Evolutionary conservation across 2,888 invertebrate species (phyloP), one percentile per base, ranked within the genome.

Genomic region (Notodonta ziczac): DNA sequence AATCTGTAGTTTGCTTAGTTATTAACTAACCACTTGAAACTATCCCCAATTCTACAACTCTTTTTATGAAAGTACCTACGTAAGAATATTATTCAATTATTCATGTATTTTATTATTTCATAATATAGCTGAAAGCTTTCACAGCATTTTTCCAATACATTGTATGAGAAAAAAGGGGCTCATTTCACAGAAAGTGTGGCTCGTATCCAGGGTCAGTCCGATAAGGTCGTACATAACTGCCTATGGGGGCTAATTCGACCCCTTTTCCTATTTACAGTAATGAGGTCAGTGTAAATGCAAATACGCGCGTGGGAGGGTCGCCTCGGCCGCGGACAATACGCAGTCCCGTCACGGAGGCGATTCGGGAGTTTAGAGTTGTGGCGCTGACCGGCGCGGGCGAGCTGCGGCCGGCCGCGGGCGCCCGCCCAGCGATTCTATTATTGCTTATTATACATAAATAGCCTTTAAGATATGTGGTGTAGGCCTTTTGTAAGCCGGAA

Each of bases 271-370:
- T 65, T 69, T 60, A 56, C 59, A 60, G 67, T 70, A 63, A 63
- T 61, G 62, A 66, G 63, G 58, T 57, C 55, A 46, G 58, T 57
- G 60, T 57, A 59, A 59, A 78, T 75, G 76, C 72, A 70, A 73
- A 78, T 71, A 63, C 32, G 58, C 24, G 62, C 59, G 16, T 8
- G 58, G 55, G 61, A 56, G 63, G 16, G 46, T 14, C 46, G 42
- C 14, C 50, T 35, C 12, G 32, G 16, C 9, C 13, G 6, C 10
- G 46, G 14, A 46, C 42, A 50, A 50, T 54, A 54, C 54, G 54
- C 54, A 54, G 13, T 54, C 54, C 3, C 54, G 54, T 35, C 54
- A 54, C 54, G 54, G 54, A 54, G 39, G 54, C 54, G 0, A 39
- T 39, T 35, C 54, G 54, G 54, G 54, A 52, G 32, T 52, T 52